Evolutionary conservation across 2,888 invertebrate species (phyloP), one percentile per base, ranked within the genome.

Genomic region (Drosophila kanekoi): DNA sequence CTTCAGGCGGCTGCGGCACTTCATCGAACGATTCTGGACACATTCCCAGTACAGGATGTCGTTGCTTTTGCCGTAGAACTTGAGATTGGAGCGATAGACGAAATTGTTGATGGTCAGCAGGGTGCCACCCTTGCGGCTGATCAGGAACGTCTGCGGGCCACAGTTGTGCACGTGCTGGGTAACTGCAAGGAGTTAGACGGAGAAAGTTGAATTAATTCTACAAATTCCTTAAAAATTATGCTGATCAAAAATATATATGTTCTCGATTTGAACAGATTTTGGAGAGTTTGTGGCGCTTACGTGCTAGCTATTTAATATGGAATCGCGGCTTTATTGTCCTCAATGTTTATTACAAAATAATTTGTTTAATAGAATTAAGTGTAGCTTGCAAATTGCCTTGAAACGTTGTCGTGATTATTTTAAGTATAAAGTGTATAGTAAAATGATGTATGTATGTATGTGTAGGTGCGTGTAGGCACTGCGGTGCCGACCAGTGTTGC

Each of bases 31-130:
- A 77, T 92, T 92, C 44, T 92, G 92, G 23, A 92, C 91, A 57
- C 92, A 92, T 76, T 92, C 92, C 92, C 92, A 92, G 48, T 92
- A 92, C n/a, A 92, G 87, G 61, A 91, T 92, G 53, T 92, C 90
- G 47, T 81, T 80, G 57, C 85, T 77, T 6, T 90, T 89, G 20
- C 92, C 92, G 60, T 91, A 92, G 33, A 92, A 86, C 65, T 91
- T 91, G 28, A 92, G 88, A 88, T 92, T 92, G 32, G 92, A 92
- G 41, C 92, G 91, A 72, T 92, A 92, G 16, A 92, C 84, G 62
- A 91, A 92, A 65, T 92, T 90, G 61, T 92, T 91, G 45, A 92
- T 90, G 38, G 91, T 91, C 33, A 92, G 75, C 37, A 92, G 81
- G 0, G 90, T 91, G 20, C 92, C 92, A 44, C 92, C 92, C 60